Evolutionary conservation across 2,113 vertebrate genomes (phyloP).

Genomic region (Atrichornis clamosus): DNA sequence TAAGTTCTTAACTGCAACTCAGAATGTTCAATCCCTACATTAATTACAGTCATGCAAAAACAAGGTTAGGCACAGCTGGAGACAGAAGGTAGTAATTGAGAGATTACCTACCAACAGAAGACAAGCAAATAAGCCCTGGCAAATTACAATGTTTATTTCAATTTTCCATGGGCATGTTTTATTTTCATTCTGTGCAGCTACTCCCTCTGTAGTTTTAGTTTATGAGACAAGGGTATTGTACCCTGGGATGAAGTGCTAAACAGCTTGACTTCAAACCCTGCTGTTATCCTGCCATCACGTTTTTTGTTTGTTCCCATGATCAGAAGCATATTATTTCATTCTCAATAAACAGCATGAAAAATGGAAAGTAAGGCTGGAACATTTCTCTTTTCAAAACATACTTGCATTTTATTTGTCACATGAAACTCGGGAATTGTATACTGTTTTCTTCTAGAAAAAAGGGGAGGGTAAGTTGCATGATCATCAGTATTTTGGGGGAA

Average conservation of each 20-base stretch:
- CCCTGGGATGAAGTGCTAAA: neutral
- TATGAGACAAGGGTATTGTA: neutral
- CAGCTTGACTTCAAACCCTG: neutral
- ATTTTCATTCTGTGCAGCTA: neutral
- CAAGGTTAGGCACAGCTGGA: neutral
- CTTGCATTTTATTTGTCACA: neutral
- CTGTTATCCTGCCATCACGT: neutral
- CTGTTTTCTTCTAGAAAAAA: neutral
- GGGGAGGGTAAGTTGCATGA: neutral
- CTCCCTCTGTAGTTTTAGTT: neutral
- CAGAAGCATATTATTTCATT: neutral
- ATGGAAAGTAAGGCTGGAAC: neutral
- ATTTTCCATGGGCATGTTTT: neutral
- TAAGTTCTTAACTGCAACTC: neutral
- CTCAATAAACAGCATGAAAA: neutral
- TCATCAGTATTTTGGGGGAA: neutral
- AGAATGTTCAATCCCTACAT: neutral
- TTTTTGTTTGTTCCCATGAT: neutral
- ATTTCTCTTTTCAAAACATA: neutral
- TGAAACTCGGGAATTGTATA: neutral
- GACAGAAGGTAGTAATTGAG: neutral
- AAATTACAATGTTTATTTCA: neutral
- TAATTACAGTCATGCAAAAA: neutral
- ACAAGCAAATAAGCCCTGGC: neutral
- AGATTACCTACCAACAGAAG: neutral